Base-by-base conservation (phyloP, 2,888 invertebrate genomes). In the Hipparchia sbordonii region DNA sequence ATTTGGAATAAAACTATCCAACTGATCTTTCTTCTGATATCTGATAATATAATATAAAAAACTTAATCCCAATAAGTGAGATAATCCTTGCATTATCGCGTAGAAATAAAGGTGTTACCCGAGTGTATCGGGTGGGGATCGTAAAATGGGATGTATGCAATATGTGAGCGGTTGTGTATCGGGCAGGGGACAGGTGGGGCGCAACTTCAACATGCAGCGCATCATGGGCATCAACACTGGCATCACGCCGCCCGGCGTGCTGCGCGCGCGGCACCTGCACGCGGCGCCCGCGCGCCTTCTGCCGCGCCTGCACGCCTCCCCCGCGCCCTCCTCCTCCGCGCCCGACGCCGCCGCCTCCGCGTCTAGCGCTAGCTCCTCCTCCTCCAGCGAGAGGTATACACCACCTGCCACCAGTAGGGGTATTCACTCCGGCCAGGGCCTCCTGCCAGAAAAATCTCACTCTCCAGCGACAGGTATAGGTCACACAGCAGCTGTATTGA, bases 121-220 rank as follows among this genome's bases (percentile, higher is more conserved):
- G 23, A 23, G 23, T 23, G 23, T 23, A 23, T 23, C 23, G 23
- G 23, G 23, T 23, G 23, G 23, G 23, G 23, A 23, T 23, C 23
- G 23, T 23, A 23, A 23, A 23, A 23, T 23, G 23, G 23, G 23
- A 23, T 23, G 23, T 23, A 23, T 23, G 23, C 23, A 23, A 23
- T 23, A 23, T 23, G 23, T 23, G 23, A 23, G 23, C 23, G 5
- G 4, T 7, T 63, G 23, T 62, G 10, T 69, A 57, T 13, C n/a
- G 45, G 60, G 57, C 84, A 93, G 94, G 77, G 94, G 94, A 1
- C 91, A 92, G 68, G 85, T 91, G 76, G 88, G 91, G 1, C 91
- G 93, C 70, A 93, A 91, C 82, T 94, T 94, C 87, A 94, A 92
- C 84, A 93, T 93, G 93, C 94, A 94, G 85, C 87, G 93, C 74